Base-by-base conservation (phyloP, 2,797 vertebrate genomes). In the Selene dorsalis region DNA sequence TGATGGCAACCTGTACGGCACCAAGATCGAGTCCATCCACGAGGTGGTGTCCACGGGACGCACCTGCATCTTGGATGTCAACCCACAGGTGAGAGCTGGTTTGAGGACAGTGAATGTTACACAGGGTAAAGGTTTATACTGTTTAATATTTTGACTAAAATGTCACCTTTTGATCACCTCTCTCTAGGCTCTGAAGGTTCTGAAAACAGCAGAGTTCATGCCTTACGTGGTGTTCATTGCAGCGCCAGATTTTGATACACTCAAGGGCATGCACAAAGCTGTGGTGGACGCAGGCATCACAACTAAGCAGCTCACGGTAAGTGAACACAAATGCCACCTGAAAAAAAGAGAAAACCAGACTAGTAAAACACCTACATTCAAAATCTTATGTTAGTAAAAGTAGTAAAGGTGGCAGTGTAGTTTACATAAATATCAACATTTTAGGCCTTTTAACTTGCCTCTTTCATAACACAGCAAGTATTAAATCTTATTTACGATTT, bases 161-260 rank as follows among this genome's bases (percentile, higher is more conserved):
- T 22, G 17, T 67, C 24, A 14, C 26, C 17, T 43, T 0, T 50
- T 18, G 14, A 53, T 79, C 32, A 8, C 32, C 11, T 73, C 32
- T 83, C 65, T 81, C 35, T 86, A 99, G 98, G 97, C 97, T 50
- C 93, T 99, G 84, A 99, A 99, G 92, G 94, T 99, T 3, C 88
- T 99, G 91, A 95, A 97, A 89, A 99, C 97, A 0, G 95, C 97
- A 0, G 98, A 99, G 92, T 99, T 99, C 89, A 99, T 99, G 98
- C 98, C 98, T 67, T 99, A 97, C 7, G 97, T 99, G 45, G 98
- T 99, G 30, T 99, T 99, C 74, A 97, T 99, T 38, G 97, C 96
- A 10, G 97, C 97, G 28, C 98, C 98, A 0, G 97, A 98, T 77
- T 89, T 98, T 13, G 97, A 99, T n/a, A 99, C 96, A 0, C 84